Conservation (phyloP, 2,797 vertebrate species). For the Molossus alvarezi region DNA sequence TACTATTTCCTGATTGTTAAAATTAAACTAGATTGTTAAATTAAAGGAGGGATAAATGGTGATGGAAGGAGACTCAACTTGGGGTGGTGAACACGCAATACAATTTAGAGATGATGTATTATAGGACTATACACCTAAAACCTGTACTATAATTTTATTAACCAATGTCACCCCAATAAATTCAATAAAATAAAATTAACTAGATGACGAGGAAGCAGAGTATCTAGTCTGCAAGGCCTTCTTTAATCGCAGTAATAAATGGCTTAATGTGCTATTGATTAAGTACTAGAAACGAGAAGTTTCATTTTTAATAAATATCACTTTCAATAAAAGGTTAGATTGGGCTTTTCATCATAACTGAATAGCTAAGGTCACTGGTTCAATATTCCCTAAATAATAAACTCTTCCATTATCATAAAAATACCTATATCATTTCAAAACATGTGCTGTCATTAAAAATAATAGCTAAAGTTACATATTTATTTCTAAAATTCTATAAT, state of each 20-base stretch:
- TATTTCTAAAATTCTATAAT: constrained; percentile 75
- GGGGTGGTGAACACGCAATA: background rate
- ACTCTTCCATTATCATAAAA: constrained; percentile 76
- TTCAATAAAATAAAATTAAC: constrained; percentile 74
- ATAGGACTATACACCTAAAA: background rate
- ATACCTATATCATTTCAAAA: constrained; percentile 78
- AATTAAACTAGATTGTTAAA: constrained; percentile 69
- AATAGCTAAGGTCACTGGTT: constrained; percentile 86
- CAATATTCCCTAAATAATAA: constrained; percentile 86
- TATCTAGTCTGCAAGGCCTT: constrained; percentile 71
- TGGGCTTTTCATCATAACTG: constrained; percentile 87
- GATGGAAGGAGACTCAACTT: background rate
- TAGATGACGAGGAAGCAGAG: constrained; percentile 68
- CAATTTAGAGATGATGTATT: background rate
- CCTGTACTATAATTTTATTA: background rate
- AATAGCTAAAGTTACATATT: constrained; percentile 61
- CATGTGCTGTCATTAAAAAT: constrained; percentile 79
- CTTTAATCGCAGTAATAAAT: constrained; percentile 88
- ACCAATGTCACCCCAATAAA: background rate
- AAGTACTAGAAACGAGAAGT: constrained; percentile 86
- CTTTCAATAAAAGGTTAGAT: constrained; percentile 88
- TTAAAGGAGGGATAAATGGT: background rate
- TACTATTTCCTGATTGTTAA: constrained; percentile 62
- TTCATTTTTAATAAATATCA: constrained; percentile 90
- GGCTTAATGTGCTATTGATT: constrained; percentile 90